These are phyloP conservation scores for Cercopithecus mona DNA, from an alignment of 2,113 vertebrate species.

Conservation along the genomic window DNA sequence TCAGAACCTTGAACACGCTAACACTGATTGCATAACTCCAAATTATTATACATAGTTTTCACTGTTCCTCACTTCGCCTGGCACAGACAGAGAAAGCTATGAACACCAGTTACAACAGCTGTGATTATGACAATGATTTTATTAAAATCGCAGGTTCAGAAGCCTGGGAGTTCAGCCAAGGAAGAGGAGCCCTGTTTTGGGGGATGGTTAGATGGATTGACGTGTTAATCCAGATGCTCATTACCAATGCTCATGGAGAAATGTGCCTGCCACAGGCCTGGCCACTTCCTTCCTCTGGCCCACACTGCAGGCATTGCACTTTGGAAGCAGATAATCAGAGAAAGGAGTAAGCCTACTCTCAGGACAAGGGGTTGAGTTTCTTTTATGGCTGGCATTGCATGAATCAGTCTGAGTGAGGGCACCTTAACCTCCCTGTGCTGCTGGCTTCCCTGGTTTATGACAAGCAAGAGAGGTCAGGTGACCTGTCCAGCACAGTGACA, in stretches of 20 bases:
- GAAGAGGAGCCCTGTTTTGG: not conserved
- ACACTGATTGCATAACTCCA: not conserved
- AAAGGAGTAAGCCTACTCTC: not conserved
- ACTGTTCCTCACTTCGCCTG: not conserved
- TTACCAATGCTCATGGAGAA: not conserved
- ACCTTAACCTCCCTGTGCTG: not conserved
- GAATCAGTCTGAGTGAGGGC: not conserved
- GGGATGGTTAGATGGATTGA: not conserved
- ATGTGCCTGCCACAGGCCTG: not conserved
- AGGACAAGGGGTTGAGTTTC: not conserved
- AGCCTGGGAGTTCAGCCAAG: not conserved
- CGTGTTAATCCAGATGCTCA: not conserved
- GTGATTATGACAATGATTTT: not conserved
- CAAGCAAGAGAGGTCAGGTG: not conserved
- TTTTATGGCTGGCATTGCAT: not conserved
- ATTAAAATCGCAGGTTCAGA: not conserved
- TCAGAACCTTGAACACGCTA: not conserved
- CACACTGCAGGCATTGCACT: too few relatives aligned
- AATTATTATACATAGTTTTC: not conserved
- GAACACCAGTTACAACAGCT: too few relatives aligned
- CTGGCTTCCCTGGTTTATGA: not conserved
- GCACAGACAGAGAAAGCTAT: not conserved
- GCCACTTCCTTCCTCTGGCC: not conserved
- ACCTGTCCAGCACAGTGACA: not conserved
- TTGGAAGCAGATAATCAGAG: not conserved